phyloP scores from a whole-genome alignment of 2,113 vertebrate species.

The Lynx canadensis region DNA sequence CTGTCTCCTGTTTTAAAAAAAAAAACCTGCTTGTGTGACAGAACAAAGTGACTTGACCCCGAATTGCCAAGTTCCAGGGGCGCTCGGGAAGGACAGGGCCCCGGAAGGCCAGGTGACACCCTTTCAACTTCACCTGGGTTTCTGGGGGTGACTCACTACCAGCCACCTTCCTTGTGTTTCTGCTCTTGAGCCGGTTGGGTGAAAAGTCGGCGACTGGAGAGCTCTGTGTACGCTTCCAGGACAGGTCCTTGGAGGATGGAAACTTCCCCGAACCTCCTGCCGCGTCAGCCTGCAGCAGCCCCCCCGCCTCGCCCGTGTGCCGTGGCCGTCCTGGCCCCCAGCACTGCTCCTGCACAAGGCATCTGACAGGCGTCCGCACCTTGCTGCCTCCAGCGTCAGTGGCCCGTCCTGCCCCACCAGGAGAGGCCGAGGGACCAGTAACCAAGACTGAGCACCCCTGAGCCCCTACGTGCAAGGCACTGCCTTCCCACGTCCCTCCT shows the following conservation, averaged over 20 bases:
- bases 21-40: not conserved
- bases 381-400: not conserved
- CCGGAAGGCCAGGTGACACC: not conserved
- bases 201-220: not conserved
- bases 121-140: not conserved
- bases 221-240: not conserved
- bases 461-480: not conserved
- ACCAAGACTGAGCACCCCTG: not conserved
- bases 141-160: fast-evolving
- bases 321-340: fast-evolving
- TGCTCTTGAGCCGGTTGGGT: not conserved
- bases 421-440: not conserved
- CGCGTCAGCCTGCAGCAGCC: not conserved
- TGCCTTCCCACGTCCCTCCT: fast-evolving
- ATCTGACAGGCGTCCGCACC: fast-evolving
- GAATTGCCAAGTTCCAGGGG: not conserved
- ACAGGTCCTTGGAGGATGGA: not conserved
- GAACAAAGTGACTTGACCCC: not conserved
- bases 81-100: not conserved
- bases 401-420: fast-evolving
- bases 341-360: not conserved
- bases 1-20: not conserved
- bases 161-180: not conserved
- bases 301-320: fast-evolving
- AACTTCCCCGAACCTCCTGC: fast-evolving